These are phyloP conservation scores for Athalia cordata DNA, from an alignment of 2,888 invertebrate species.

Conservation along the genomic window DNA sequence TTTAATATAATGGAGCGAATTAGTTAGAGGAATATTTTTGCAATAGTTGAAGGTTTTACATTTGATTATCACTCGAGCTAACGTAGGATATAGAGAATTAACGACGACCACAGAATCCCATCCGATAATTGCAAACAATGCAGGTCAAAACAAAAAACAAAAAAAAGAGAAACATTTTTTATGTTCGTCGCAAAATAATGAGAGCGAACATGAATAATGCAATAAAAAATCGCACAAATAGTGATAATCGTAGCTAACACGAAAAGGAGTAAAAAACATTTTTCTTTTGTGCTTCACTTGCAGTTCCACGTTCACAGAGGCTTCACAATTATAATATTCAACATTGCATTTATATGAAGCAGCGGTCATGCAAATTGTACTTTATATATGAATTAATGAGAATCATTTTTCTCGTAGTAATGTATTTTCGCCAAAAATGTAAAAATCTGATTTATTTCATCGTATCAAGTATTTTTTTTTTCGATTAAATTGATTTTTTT, in stretches of 20 bases:
- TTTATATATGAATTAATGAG: background rate
- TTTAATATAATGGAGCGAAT: background rate
- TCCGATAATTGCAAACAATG: slow-evolving; percentile 7
- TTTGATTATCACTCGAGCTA: background rate
- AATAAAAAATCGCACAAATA: slow-evolving; percentile 6
- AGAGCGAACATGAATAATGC: background rate
- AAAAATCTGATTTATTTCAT: background rate
- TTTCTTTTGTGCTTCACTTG: background rate
- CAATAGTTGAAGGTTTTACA: background rate
- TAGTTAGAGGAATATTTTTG: background rate
- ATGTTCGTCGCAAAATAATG: background rate
- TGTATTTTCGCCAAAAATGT: background rate
- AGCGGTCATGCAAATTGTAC: slow-evolving; percentile 18
- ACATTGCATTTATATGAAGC: slow-evolving; percentile 30
- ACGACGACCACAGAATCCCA: slow-evolving; percentile 37
- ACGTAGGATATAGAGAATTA: background rate
- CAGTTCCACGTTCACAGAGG: slow-evolving; percentile 18
- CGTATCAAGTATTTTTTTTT: background rate
- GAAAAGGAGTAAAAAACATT: background rate
- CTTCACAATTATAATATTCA: background rate
- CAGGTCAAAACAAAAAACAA: background rate
- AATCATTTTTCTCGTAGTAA: background rate
- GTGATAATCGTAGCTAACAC: slow-evolving; percentile 23
- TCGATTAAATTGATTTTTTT: background rate
- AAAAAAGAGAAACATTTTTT: background rate